phyloP scores from a whole-genome alignment of 2,113 vertebrate species.

The Sphyrna mokarran region DNA sequence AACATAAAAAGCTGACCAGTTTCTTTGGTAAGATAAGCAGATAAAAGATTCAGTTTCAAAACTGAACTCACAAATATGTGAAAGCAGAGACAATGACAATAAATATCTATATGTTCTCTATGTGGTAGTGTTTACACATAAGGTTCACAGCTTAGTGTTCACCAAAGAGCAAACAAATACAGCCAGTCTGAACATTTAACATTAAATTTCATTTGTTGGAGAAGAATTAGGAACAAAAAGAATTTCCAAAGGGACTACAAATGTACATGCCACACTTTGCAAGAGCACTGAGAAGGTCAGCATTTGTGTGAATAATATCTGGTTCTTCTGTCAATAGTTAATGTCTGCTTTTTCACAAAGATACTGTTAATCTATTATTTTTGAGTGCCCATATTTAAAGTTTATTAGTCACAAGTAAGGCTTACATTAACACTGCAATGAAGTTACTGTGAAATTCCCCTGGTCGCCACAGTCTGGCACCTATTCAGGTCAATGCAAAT shows the following conservation, averaged over 20 bases:
- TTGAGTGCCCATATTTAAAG: too few relatives aligned
- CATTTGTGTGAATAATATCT: background rate
- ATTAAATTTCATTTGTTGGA: conserved; percentile 7
- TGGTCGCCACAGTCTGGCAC: too few relatives aligned
- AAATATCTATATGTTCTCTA: conserved; percentile 15
- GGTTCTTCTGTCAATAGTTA: too few relatives aligned
- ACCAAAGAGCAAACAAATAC: conserved; percentile 29
- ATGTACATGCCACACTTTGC: background rate
- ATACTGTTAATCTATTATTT: background rate
- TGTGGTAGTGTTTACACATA: conserved; percentile 34
- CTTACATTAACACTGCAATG: too few relatives aligned
- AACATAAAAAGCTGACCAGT: conserved; percentile 14
- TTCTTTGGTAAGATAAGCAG: conserved; percentile 34
- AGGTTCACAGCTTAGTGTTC: conserved; percentile 35
- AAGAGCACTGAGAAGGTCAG: background rate
- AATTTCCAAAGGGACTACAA: background rate
- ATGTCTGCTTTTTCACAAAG: background rate
- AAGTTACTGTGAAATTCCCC: too few relatives aligned
- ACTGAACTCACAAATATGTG: conserved; percentile 34
- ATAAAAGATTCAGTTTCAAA: conserved; percentile 35
- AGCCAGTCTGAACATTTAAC: background rate
- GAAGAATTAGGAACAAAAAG: background rate
- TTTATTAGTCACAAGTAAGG: too few relatives aligned
- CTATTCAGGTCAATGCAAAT: too few relatives aligned
- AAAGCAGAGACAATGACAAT: conserved; percentile 36